Percentiles rank a stretch among this genome's conserved stretches.
Evolutionary conservation across 2,888 invertebrate species (phyloP).

Genomic region (Antheraea yamamai): DNA sequence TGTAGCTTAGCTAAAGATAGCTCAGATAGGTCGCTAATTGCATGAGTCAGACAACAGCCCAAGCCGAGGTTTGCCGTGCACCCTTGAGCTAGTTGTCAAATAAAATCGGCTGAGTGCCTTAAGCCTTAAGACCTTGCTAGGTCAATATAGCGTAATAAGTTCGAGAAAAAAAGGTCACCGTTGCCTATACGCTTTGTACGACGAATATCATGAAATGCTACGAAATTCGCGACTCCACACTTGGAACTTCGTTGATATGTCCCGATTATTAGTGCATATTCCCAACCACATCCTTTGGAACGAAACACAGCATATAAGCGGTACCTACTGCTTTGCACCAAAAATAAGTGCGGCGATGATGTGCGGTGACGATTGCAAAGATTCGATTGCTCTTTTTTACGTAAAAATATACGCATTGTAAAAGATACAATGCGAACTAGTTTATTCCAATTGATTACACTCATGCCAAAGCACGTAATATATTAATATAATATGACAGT

Average conservation of each 20-base stretch:
- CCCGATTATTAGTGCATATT: neutral
- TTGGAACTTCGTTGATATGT: neutral
- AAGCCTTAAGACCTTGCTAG: no score
- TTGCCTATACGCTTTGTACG: neutral
- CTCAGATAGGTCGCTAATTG: no score
- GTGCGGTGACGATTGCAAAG: no score
- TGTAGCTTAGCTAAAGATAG: no score
- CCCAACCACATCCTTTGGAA: neutral
- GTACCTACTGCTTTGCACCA: neutral
- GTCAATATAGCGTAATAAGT: no score
- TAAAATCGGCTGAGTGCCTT: no score
- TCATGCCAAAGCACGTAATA: neutral
- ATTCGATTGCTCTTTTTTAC: neutral
- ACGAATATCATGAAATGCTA: neutral
- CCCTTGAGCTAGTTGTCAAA: no score
- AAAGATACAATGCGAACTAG: neutral
- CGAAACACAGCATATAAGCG: neutral
- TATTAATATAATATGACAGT: neutral
- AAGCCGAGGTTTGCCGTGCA: no score
- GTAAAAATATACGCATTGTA: neutral
- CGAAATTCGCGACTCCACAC: neutral
- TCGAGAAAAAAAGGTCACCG: no score
- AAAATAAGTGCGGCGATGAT: neutral
- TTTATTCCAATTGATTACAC: neutral
- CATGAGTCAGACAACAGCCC: no score